phyloP scores from a whole-genome alignment of 2,797 vertebrate species.

The Garrulus glandarius region DNA sequence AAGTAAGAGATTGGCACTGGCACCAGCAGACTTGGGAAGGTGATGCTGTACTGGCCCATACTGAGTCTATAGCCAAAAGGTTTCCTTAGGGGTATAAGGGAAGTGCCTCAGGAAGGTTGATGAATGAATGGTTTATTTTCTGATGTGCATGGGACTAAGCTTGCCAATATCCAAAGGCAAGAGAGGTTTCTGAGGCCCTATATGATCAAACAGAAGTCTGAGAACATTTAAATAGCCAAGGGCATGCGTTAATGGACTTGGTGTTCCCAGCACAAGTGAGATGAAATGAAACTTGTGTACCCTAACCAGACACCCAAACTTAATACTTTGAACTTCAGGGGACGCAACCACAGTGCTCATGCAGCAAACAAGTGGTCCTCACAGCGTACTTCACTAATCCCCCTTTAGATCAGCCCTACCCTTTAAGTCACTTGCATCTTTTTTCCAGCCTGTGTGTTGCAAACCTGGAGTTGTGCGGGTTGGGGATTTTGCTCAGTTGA shows the following conservation, averaged over 20 bases:
- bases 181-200: background rate
- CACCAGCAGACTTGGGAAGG: background rate
- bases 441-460: background rate
- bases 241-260: background rate
- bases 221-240: background rate
- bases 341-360: background rate
- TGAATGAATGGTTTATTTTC: background rate
- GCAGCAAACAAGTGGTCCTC: background rate
- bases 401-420: background rate
- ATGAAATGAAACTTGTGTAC: background rate
- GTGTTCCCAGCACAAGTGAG: background rate
- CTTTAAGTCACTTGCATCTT: background rate
- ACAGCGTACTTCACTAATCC: background rate
- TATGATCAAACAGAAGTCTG: background rate
- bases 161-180: background rate
- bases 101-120: background rate
- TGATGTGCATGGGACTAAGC: background rate
- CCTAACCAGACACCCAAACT: background rate
- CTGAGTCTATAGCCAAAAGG: rapidly evolving
- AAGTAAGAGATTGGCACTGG: background rate
- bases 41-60: rapidly evolving
- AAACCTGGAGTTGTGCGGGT: background rate
- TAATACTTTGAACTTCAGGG: background rate
- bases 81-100: background rate
- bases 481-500: background rate